Base-by-base conservation (phyloP, 2,888 invertebrate species). In the Monoplex corrugatus region DNA sequence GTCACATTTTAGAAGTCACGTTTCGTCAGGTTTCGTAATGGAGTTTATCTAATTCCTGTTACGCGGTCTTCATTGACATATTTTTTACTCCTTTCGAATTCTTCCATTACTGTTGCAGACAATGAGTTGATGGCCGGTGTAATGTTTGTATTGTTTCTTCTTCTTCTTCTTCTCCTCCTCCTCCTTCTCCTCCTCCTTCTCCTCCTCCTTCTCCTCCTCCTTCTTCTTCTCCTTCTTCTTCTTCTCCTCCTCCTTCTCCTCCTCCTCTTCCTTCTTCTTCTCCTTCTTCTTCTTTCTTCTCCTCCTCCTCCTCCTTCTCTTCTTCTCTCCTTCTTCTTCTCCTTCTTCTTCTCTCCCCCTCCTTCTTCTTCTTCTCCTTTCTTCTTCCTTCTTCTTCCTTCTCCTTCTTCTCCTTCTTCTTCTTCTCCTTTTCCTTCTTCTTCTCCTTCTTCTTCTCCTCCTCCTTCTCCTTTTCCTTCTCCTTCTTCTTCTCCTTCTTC, bases 181-280 rank as follows among this genome's bases (percentile, higher is more conserved):
- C 23, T 63, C 23, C 23, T 63, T 63, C 23, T 63, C 63, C 23
- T 23, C 23, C 63, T 63, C 63, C 23, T 23, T 63, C 63, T 63
- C 63, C 23, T 23, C 23, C 63, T 63, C 63, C 23, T 23, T 63
- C 63, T 63, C 63, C 23, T 23, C 23, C 63, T 63, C 63, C 23
- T 23, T 63, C 63, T 63, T 23, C 23, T 23, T 63, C 63, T 63
- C 63, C 23, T 78, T 28, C 78, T 78, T 28, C 78, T 16, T 28
- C 78, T 78, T 28, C 78, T 78, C 19, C 78, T 78, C 19, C 78
- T 78, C 19, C 78, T 78, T 28, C 78, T 78, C 19, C 78, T 78
- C 19, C 78, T 78, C 19, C 78, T 78, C 19, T 35, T 78, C 19
- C 78, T 78, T 28, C 78, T 78, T 28, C 78, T 78, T 28, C 78